Base-by-base conservation (phyloP, 1,140 invertebrate genomes). In the Monomorium pharaonis region DNA sequence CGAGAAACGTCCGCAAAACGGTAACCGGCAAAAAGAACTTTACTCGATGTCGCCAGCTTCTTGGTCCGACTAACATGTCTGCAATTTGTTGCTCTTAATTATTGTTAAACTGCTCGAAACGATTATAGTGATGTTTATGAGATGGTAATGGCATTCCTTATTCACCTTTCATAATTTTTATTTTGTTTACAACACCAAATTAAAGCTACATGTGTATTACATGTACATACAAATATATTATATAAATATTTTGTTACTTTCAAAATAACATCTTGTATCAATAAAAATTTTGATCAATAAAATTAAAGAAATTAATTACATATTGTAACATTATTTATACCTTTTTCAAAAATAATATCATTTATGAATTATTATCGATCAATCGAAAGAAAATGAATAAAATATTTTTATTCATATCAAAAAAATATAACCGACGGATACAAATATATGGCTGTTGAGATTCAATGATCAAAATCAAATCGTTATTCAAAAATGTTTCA, bases 51-150 rank as follows among this genome's bases (percentile, higher is more conserved):
- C 51, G 51, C 51, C 37, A 12, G 47, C 37, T 83, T 83, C 51
- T 80, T 69, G n/a, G 18, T 21, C 33, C 60, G 10, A 33, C 37
- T 54, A 81, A 81, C 27, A 12, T 47, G 21, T 56, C 12, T 5
- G 33, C 63, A 81, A 83, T 83, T 83, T 83, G 51, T 83, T 83
- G 49, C 24, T 58, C 37, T 83, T 83, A 83, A 74, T 83, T 83
- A 58, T 51, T 60, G 37, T 60, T 44, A 58, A 5, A 1, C 10
- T 33, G n/a, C 27, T 44, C 51, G 12, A 54, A 16, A n/a, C 16
- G 42, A 30, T 72, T 58, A 49, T 4, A 21, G 18, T 21, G 24
- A 33, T 12, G 9, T 60, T 76, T 47, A 33, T n/a, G 3, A 67
- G 1, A n/a, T 10, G 24, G 14, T 47, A 21, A 37, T 3, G 3